Percentiles rank a stretch among this genome's conserved stretches.
Evolutionary conservation across 2,888 invertebrate genomes (phyloP).

Genomic region (Morpho achilles): DNA sequence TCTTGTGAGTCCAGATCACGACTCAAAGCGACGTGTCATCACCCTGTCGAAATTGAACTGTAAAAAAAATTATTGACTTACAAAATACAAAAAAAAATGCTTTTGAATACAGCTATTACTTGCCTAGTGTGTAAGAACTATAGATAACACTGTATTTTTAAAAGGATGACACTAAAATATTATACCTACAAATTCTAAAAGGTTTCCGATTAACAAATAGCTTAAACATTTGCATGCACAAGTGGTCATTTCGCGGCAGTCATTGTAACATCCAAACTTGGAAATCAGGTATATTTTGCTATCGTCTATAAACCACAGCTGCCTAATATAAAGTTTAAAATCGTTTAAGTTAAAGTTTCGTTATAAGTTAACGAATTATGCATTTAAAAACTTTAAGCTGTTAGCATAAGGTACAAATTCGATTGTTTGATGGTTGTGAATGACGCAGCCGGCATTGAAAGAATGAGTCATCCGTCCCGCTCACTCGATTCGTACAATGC

Average conservation of each 20-base stretch:
- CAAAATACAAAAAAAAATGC: too few species aligned
- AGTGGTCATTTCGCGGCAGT: constrained; percentile 22
- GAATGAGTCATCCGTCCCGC: constrained; percentile 61
- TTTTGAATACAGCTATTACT: too few species aligned
- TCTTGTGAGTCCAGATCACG: too few species aligned
- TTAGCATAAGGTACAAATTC: constrained; percentile 21
- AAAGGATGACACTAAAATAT: too few species aligned
- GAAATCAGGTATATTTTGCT: constrained; percentile 20
- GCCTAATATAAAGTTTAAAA: constrained; percentile 20
- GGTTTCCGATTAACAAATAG: not conserved
- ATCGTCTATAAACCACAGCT: constrained; percentile 14
- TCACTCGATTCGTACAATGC: constrained; percentile 46
- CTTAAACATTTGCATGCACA: constrained; percentile 18
- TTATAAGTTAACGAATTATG: constrained; percentile 10
- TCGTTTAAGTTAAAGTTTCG: constrained; percentile 5
- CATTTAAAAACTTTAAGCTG: constrained; percentile 3
- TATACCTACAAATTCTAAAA: too few species aligned
- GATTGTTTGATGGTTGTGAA: constrained; percentile 46
- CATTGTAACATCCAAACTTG: constrained; percentile 25
- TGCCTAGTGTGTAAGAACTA: too few species aligned
- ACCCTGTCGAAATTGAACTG: too few species aligned
- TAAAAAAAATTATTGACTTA: too few species aligned
- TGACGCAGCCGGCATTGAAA: constrained; percentile 65
- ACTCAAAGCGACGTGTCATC: too few species aligned
- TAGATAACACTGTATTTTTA: too few species aligned